Percentiles rank a stretch among this genome's conserved stretches.
phyloP scores from a whole-genome alignment of 2,113 vertebrate species.

The Phyllostomus hastatus region DNA sequence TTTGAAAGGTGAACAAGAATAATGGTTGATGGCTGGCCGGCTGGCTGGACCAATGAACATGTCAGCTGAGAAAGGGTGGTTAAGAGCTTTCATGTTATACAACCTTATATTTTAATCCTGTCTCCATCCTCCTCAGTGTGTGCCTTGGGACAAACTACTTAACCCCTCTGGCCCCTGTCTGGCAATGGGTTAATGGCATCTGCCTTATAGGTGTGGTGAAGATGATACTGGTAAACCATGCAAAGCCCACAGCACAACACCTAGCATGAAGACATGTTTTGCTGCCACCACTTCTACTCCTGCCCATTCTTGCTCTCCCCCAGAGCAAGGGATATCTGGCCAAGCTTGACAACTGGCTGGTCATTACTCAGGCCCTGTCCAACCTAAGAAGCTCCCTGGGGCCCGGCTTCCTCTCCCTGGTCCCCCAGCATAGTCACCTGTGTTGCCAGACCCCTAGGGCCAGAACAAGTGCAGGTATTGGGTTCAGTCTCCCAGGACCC shows the following conservation, averaged over 20 bases:
- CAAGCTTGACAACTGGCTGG: not conserved
- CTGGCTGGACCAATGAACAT: not conserved
- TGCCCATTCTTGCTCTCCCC: not conserved
- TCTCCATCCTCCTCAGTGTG: not conserved
- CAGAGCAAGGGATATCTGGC: not conserved
- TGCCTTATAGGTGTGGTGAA: not conserved
- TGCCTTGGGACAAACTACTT: not conserved
- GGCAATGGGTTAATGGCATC: not conserved
- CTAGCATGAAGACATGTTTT: not conserved
- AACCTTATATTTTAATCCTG: not conserved
- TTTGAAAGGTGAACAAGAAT: not conserved
- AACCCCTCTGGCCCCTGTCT: not conserved
- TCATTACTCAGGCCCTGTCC: not conserved
- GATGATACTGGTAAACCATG: not conserved
- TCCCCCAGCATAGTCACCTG: not conserved
- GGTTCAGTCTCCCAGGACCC: not conserved
- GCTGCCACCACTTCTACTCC: not conserved
- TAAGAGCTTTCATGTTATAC: not conserved
- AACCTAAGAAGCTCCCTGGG: not conserved
- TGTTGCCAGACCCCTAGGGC: not conserved
- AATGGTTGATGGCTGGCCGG: accelerated
- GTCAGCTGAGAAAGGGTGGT: not conserved
- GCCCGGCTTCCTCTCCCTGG: not conserved
- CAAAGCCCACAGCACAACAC: not conserved
- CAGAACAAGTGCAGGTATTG: not conserved